Evolutionary conservation across 2,888 invertebrate genomes (phyloP).

Genomic region (Dynastes tityus): DNA sequence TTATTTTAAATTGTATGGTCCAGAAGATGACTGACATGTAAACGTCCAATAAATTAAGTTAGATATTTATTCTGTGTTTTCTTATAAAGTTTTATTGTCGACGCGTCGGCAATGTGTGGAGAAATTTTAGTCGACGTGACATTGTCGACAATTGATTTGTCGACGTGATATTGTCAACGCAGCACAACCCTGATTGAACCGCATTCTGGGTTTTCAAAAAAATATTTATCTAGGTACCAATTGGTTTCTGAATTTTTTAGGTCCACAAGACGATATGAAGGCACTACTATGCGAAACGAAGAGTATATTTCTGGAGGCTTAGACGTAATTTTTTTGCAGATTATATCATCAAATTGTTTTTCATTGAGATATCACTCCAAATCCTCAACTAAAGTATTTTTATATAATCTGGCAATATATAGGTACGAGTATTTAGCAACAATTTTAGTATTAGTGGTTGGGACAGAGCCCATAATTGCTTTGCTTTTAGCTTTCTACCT

Average conservation of each 20-base stretch:
- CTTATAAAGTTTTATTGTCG: no score
- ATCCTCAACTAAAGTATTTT: neutral
- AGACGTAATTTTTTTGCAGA: neutral
- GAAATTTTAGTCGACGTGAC: no score
- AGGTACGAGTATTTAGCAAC: neutral
- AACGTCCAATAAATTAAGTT: no score
- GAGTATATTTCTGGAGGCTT: constrained; percentile 4
- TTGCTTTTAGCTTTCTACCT: neutral
- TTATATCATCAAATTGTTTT: neutral
- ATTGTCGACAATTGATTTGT: no score
- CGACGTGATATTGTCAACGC: no score
- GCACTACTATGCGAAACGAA: neutral
- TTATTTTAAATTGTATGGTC: no score
- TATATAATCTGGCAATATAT: neutral
- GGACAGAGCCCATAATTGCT: neutral
- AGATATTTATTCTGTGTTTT: no score
- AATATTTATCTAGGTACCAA: neutral
- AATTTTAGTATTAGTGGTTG: neutral
- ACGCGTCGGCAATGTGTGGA: no score
- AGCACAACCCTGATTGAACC: no score
- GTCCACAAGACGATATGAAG: neutral
- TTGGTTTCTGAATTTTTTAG: neutral
- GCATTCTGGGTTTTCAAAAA: no score
- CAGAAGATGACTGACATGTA: no score
- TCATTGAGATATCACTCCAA: neutral